A percentile compares a stretch with the other conserved stretches of the same genome.
These are phyloP conservation scores for Tachina lurida DNA, from an alignment of 2,888 invertebrate species.

Conservation along the genomic window DNA sequence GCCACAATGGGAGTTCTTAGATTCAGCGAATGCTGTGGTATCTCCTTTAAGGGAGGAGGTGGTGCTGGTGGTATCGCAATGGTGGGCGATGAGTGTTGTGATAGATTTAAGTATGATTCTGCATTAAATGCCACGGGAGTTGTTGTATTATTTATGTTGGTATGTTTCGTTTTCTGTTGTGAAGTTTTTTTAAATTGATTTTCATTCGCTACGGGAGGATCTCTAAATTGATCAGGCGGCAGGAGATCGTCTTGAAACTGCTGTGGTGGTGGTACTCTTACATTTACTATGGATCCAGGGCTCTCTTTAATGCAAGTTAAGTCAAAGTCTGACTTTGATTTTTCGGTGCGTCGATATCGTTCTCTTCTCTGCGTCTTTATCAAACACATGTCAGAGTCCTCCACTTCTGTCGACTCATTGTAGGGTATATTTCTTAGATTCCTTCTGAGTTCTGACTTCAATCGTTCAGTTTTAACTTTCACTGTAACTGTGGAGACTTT, in stretches of 20 bases:
- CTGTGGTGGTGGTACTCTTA: slow-evolving; percentile 90
- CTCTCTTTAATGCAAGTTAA: slow-evolving; percentile 85
- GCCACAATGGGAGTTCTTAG: slow-evolving; percentile 77
- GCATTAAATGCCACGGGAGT: slow-evolving; percentile 40
- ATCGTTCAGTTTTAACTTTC: slow-evolving; percentile 78
- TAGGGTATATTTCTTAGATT: slow-evolving; percentile 76
- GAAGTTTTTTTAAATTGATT: slow-evolving; percentile 38
- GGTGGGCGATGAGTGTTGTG: slow-evolving; percentile 57
- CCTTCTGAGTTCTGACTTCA: slow-evolving; percentile 52
- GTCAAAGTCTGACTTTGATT: slow-evolving; percentile 86
- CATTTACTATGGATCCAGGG: slow-evolving; percentile 81
- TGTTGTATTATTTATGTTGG: slow-evolving; percentile 38
- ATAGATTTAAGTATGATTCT: slow-evolving; percentile 50
- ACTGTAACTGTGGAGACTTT: slow-evolving; percentile 80
- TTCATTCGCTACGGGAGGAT: slow-evolving; percentile 79
- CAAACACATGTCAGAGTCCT: slow-evolving; percentile 76
- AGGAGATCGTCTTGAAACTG: slow-evolving; percentile 92
- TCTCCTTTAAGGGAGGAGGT: slow-evolving; percentile 76
- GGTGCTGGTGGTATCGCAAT: slow-evolving; percentile 59
- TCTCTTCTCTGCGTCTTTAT: slow-evolving; percentile 75
- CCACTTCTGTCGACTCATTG: slow-evolving; percentile 79
- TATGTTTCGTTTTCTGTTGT: slow-evolving; percentile 40
- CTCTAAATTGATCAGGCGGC: slow-evolving; percentile 89
- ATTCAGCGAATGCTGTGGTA: slow-evolving; percentile 71
- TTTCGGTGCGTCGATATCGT: slow-evolving; percentile 79